phyloP scores from a whole-genome alignment of 2,797 vertebrate genomes.

The Sciurus carolinensis region DNA sequence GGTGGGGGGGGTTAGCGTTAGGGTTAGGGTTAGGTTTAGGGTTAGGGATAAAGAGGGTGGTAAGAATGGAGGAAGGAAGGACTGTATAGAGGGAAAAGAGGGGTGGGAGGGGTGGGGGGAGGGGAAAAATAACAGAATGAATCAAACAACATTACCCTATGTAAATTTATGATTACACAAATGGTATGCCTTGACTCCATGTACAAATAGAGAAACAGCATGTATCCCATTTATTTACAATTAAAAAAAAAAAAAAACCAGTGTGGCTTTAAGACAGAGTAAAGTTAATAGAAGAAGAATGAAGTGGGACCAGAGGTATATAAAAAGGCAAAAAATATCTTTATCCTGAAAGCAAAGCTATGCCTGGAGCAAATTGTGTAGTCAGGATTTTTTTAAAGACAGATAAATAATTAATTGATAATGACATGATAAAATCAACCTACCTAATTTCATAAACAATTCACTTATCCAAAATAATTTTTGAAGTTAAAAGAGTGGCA shows the following conservation, averaged over 20 bases:
- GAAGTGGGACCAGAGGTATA: neutral
- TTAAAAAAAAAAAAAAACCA: neutral
- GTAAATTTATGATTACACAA: too few relatives aligned
- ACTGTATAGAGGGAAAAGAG: too few relatives aligned
- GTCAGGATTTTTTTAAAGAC: neutral
- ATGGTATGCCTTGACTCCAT: too few relatives aligned
- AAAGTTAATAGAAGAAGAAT: neutral
- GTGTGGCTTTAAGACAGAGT: neutral
- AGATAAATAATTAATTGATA: neutral
- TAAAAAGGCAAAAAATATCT: neutral
- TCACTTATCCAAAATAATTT: neutral
- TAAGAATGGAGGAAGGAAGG: too few relatives aligned
- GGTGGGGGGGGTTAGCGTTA: too few relatives aligned
- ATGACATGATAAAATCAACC: neutral
- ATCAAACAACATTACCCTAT: too few relatives aligned
- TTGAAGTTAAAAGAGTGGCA: conserved; percentile 7
- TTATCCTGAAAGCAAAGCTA: neutral
- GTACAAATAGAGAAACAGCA: too few relatives aligned
- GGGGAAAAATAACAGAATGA: too few relatives aligned
- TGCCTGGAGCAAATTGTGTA: neutral
- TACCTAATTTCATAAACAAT: neutral
- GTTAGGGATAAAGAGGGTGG: too few relatives aligned
- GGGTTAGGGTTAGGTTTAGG: too few relatives aligned
- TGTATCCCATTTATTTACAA: too few relatives aligned
- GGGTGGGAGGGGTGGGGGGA: too few relatives aligned